Percentiles rank a stretch among this genome's conserved stretches.
Evolutionary conservation across 2,888 invertebrate genomes (phyloP).

Genomic region (Apodemia duryi): DNA sequence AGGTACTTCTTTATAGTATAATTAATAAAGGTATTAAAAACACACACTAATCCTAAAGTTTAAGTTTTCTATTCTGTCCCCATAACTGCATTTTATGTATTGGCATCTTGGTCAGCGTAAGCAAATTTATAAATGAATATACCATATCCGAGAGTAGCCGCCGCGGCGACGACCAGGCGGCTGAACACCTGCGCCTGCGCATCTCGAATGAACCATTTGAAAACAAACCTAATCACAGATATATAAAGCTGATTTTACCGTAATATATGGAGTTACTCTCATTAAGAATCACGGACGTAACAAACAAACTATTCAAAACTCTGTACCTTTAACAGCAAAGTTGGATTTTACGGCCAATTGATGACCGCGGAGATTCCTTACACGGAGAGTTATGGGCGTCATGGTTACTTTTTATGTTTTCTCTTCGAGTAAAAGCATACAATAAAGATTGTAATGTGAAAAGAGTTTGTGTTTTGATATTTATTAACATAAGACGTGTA

Average conservation of each 20-base stretch:
- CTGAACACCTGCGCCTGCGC: conserved; percentile 73
- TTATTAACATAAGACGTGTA: background rate
- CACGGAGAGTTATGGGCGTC: conserved; percentile 42
- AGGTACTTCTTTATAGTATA: no score
- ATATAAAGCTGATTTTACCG: conserved; percentile 28
- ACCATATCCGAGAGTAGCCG: conserved; percentile 72
- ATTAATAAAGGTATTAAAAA: no score
- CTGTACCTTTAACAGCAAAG: conserved; percentile 67
- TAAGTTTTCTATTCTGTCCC: no score
- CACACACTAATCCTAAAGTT: no score
- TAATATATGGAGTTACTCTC: conserved; percentile 44
- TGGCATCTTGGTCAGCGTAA: conserved; percentile 60
- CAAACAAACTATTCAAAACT: conserved; percentile 75
- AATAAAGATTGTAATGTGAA: conserved; percentile 19
- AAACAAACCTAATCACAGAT: conserved; percentile 31
- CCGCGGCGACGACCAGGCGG: conserved; percentile 73
- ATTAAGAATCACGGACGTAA: conserved; percentile 76
- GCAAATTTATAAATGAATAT: conserved; percentile 76
- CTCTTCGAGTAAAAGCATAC: conserved; percentile 24
- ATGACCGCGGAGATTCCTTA: conserved; percentile 56
- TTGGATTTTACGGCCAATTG: conserved; percentile 60
- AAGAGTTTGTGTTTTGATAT: conserved; percentile 18
- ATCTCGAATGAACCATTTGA: conserved; percentile 45
- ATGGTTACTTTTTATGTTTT: conserved; percentile 48
- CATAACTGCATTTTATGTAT: conserved; percentile 43